These are phyloP conservation scores for Drosophila mimica DNA, from an alignment of 2,888 invertebrate species.

Conservation along the genomic window DNA sequence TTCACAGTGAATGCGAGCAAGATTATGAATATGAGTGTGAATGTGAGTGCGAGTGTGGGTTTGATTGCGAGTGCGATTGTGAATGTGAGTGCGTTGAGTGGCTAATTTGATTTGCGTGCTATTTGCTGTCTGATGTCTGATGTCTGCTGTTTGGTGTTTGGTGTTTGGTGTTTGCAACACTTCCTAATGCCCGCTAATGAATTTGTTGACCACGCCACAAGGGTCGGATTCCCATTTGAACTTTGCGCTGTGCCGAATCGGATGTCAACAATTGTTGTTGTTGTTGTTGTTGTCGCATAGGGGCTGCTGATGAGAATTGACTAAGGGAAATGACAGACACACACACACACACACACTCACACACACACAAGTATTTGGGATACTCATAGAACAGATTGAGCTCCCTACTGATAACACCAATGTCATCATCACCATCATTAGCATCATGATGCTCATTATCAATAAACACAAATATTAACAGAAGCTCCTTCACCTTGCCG, in stretches of 20 bases:
- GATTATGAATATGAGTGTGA: background rate
- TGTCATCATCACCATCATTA: conserved; percentile 53
- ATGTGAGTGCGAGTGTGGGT: background rate
- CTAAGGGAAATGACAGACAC: conserved; percentile 55
- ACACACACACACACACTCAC: background rate
- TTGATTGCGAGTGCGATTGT: conserved; percentile 4
- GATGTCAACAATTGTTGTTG: conserved; percentile 53
- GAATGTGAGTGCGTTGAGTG: conserved; percentile 7
- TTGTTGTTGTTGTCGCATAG: conserved; percentile 26
- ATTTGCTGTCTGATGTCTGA: conserved; percentile 3
- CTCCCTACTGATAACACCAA: conserved; percentile 44
- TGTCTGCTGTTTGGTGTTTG: background rate
- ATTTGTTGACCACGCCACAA: conserved; percentile 6
- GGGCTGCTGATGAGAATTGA: conserved; percentile 24
- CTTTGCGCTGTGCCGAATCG: conserved; percentile 27
- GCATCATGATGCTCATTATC: conserved; percentile 7
- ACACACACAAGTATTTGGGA: conserved; percentile 5
- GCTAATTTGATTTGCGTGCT: conserved; percentile 56
- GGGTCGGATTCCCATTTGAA: conserved; percentile 22
- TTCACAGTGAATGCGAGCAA: conserved; percentile 10
- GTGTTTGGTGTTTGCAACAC: conserved; percentile 51
- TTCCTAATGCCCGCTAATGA: conserved; percentile 65
- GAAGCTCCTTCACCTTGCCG: background rate
- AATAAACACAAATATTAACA: conserved; percentile 2
- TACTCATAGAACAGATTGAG: background rate